phyloP scores from a whole-genome alignment of 1,140 invertebrate species.

The Ptiloglossa arizonensis region DNA sequence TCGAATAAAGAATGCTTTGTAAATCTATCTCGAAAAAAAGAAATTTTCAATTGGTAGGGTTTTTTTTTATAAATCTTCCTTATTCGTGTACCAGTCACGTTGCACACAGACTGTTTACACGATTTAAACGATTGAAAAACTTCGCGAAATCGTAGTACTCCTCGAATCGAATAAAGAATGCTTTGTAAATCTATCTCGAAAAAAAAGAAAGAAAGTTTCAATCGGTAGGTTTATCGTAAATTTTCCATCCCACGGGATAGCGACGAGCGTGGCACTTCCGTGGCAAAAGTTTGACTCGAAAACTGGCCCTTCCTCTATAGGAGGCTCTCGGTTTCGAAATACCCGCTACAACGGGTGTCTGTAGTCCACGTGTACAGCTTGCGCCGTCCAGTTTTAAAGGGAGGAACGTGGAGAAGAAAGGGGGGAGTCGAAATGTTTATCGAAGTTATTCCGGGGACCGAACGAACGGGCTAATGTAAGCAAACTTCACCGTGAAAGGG shows the following conservation, averaged over 20 bases:
- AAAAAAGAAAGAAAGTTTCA: neutral
- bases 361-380: conserved; percentile 33
- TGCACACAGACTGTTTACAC: too few species aligned
- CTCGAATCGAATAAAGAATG: too few species aligned
- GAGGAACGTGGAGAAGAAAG: neutral
- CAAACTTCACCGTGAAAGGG: conserved; percentile 67
- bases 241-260: too few species aligned
- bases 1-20: too few species aligned
- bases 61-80: too few species aligned
- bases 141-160: too few species aligned
- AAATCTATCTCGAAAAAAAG: too few species aligned
- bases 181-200: too few species aligned
- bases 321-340: conserved; percentile 15
- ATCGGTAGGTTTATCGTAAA: neutral
- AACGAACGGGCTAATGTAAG: conserved; percentile 68
- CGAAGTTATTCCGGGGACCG: conserved; percentile 70
- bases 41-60: too few species aligned
- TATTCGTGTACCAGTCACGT: too few species aligned
- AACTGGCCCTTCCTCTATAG: neutral
- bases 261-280: too few species aligned
- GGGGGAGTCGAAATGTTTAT: conserved; percentile 69
- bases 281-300: neutral
- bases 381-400: conserved; percentile 28
- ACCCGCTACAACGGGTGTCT: conserved; percentile 4
- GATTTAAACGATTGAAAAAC: too few species aligned